These are phyloP conservation scores for Andrena haemorrhoa DNA, from an alignment of 2,888 invertebrate genomes.

Conservation along the genomic window DNA sequence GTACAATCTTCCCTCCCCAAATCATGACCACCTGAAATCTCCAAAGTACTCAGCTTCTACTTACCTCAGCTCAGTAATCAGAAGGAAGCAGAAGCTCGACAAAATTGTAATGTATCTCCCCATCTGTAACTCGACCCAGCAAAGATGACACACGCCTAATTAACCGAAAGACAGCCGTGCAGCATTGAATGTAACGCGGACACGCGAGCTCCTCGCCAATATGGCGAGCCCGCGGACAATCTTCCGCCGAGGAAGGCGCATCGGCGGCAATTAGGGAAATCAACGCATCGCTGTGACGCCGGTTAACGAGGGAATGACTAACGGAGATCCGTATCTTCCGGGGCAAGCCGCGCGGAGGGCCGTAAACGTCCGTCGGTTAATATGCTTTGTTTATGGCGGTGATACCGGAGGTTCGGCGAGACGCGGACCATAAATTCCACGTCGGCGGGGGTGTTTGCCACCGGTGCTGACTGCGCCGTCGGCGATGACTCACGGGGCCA, in stretches of 20 bases:
- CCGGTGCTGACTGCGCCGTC: slow-evolving; percentile 45
- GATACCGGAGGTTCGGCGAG: slow-evolving; percentile 71
- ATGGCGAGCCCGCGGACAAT: slow-evolving; percentile 24
- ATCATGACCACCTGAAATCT: not conserved
- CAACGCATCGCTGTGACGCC: slow-evolving; percentile 68
- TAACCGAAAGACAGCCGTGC: slow-evolving; percentile 20
- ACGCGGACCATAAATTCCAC: slow-evolving; percentile 73
- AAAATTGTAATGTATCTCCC: slow-evolving; percentile 22
- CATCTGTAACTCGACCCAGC: not conserved
- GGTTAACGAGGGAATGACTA: slow-evolving; percentile 76
- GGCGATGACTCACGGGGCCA: slow-evolving; percentile 64
- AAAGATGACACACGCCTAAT: slow-evolving; percentile 28
- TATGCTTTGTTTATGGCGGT: slow-evolving; percentile 80
- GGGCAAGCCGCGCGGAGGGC: slow-evolving; percentile 43
- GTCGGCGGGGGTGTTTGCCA: slow-evolving; percentile 60
- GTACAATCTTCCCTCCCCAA: not conserved
- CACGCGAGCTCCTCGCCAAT: slow-evolving; percentile 33
- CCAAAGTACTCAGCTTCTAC: not conserved
- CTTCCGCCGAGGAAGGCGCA: slow-evolving; percentile 35
- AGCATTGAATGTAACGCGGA: not conserved
- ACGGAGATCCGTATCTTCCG: slow-evolving; percentile 77
- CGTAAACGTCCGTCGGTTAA: slow-evolving; percentile 73
- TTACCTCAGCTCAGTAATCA: no score
- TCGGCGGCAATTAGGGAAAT: slow-evolving; percentile 75
- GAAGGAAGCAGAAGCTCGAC: not conserved